Evolutionary conservation across 2,113 vertebrate genomes (phyloP), one percentile per base, ranked within the genome.

Genomic region (Hippocampus barbouri): DNA sequence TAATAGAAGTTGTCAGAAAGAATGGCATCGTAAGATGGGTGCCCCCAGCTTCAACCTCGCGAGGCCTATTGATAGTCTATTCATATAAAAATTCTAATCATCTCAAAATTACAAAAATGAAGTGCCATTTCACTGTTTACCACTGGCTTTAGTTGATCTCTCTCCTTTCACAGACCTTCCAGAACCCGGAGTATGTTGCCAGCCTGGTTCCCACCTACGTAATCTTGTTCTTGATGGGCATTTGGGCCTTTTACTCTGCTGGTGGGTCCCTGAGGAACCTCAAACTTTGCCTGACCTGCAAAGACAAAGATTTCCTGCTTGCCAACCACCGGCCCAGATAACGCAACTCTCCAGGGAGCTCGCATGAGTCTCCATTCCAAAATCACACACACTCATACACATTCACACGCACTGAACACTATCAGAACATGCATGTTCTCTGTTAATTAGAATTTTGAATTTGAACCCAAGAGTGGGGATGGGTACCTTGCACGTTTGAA

Each of bases 231-330:
- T 27, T 92, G 68, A 89, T 91, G 91, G 92, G 89, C 4, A 30
- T 75, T 57, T 93, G 90, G 94, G 94, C 93, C 0, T 95, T 93
- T 75, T 91, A 91, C 77, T 82, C 88, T 3, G 91, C 93, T 1
- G 92, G 92, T 1, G 94, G 90, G 53, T 94, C 92, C 4, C 86
- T 93, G 68, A 85, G 92, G 73, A 96, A 91, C 88, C 91, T 95
- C 79, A 94, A 92, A 65, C 73, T 89, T 68, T 94, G 91, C 79
- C 89, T 94, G 45, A 93, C 93, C 69, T 93, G 92, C 87, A 92
- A 91, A 74, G 93, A 94, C 79, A 92, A 91, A 77, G 93, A 94
- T 89, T 94, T 95, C 80, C 90, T 94, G 73, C 89, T 94, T 41
- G 90, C 91, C 78, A 91, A 83, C 80, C 93, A 94, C 77, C 89